Evolutionary conservation across 1,140 invertebrate genomes (phyloP), one percentile per base, ranked within the genome.

Genomic region (Magallana gigas): DNA sequence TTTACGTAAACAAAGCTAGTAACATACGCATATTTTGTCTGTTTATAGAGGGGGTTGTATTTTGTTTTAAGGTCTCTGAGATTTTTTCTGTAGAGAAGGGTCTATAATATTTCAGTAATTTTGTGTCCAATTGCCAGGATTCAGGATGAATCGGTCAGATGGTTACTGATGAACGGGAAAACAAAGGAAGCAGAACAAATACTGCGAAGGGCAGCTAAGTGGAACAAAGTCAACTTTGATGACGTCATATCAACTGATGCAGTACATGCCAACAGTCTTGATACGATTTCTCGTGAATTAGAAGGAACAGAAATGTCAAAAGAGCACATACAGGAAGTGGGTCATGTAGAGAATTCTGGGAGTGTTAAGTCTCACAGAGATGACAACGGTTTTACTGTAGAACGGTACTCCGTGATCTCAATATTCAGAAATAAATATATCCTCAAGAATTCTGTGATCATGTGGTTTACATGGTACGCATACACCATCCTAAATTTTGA

Each of bases 81-180:
- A 48, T 48, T 48, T 48, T 48, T 48, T 48, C 36, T 48, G 36
- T 48, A 48, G 36, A 48, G 36, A 48, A 48, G 36, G 36, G 36
- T 48, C 36, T 48, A 48, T 48, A 48, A 48, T 5, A 48, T 48
- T 48, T 48, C 36, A 48, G 36, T 48, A 4, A 48, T 48, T 48
- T 48, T 48, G 5, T 48, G 36, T 48, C 36, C 36, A 1, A 48
- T 5, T 48, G 36, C 5, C 88, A 94, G 93, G 83, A 81, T 93
- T 68, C 71, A 90, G 12, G 92, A 93, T 11, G 93, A 94, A 84
- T 93, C 92, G 1, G 18, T 92, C 9, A 87, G 92, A 56, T 94
- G 93, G 93, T 86, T 94, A 8, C 58, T 93, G 14, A 90, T 90
- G 16, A 92, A 93, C 71, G 89, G 90, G 0, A 91, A 88, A 83